Base-by-base conservation (phyloP, 2,888 invertebrate genomes). In the Drosophila leonis region DNA sequence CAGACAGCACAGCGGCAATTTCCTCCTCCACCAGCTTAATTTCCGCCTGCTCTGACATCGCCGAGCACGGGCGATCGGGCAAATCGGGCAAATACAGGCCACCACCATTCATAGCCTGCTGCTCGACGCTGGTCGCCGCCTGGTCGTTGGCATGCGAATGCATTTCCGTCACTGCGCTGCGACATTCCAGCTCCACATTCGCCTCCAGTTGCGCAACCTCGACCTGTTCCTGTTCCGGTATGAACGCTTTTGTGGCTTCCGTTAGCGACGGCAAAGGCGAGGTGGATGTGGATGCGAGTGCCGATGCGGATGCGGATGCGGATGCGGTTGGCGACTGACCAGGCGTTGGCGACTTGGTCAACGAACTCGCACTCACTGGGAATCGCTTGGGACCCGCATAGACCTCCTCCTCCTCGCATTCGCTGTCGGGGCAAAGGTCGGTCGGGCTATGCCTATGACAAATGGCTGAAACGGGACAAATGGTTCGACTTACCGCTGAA, bases 1-100 rank as follows among this genome's bases (percentile, higher is more conserved):
- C 95, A 1, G 95, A 95, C 72, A 96, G 94, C 29, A 96, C 92
- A 63, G 95, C 95, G 0, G 95, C 95, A 55, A 96, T 95, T 91
- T 95, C 95, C 65, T 95, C 95, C 75, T 96, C 95, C 0, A 95
- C 94, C 56, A 95, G 85, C 82, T 94, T 93, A 79, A 79, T 89
- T 76, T 88, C 90, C 60, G 85, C 60, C 46, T 77, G 80, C 39
- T 91, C 90, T 13, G 88, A 92, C 59, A 91, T 59, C 12, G 82
- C 92, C 12, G 92, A 91, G 65, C 82, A 90, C n/a, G 92, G 88
- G 9, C 91, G 86, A 65, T 88, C 90, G 51, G 87, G 83, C 46
- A 84, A 70, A 44, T 90, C 90, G 24, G 83, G 66, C 54, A 85
- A 75, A 61, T 77, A 78, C 7, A 90, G 82, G 13, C 65, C 75